Conservation (phyloP, 2,888 invertebrate genomes). For the Drosophila aldrichi region DNA sequence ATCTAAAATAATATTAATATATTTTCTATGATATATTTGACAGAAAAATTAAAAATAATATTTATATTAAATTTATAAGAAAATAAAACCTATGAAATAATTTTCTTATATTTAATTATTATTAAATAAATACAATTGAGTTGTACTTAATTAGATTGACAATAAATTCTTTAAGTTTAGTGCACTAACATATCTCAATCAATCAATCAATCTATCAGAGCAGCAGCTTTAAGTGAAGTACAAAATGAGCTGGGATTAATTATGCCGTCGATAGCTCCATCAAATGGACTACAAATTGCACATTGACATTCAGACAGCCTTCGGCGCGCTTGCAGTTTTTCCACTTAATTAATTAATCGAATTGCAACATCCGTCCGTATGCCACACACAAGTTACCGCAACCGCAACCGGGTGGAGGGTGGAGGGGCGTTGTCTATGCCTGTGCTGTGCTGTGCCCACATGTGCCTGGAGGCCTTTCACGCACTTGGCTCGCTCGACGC, state of each 20-base stretch:
- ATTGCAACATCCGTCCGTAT: constrained; percentile 72
- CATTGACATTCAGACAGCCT: constrained; percentile 79
- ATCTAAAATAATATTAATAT: no score
- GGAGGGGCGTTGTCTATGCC: constrained; percentile 9
- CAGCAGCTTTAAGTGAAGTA: background rate
- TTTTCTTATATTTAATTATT: no score
- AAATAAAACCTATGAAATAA: no score
- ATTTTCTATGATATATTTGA: no score
- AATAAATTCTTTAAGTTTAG: background rate
- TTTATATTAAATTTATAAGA: no score
- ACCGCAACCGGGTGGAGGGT: constrained; percentile 31
- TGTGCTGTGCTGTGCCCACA: constrained; percentile 40
- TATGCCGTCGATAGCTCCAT: constrained; percentile 36
- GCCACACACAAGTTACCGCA: constrained; percentile 47
- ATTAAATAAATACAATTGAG: no score
- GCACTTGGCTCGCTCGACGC: constrained; percentile 51
- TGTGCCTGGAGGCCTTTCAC: constrained; percentile 63
- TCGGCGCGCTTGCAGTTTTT: constrained; percentile 66
- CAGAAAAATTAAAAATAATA: no score
- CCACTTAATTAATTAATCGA: constrained; percentile 77
- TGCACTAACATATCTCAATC: background rate
- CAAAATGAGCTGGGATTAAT: constrained; percentile 8
- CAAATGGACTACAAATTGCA: constrained; percentile 71
- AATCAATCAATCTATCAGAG: background rate
- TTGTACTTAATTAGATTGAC: no score